Base-by-base conservation (phyloP, 64 coral and sea anemone genomes). In the Stichodactyla helianthus region DNA sequence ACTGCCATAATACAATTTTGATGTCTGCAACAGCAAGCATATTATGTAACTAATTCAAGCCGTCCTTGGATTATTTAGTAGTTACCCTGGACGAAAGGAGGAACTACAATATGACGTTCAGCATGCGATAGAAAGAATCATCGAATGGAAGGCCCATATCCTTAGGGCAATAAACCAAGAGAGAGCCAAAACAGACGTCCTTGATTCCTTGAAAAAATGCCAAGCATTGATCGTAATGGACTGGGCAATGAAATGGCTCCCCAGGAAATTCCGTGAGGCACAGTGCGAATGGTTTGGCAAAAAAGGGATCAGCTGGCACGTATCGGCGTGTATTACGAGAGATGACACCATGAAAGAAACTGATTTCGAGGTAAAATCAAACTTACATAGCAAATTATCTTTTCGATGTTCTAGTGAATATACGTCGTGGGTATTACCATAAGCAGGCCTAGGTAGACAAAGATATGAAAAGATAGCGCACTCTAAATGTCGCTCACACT, bases 281-380 rank as follows among this genome's bases (percentile, higher is more conserved):
- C 86, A 87, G 27, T 22, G 8, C 6, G 86, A 87, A 4, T 87
- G 86, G 86, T 70, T 87, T 31, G 86, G 64, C 5, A 87, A 87
- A 57, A 35, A 64, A 27, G 86, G 64, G 31, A 14, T 87, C 4
- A 77, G 65, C 54, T 87, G 86, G 86, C 86, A 87, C 28, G 55
- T 87, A 2, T 76, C 63, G 17, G 61, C 17, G 17, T 64, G 61
- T 7, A 64, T 64, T 5, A 20, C 61, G n/a, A 18, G 18, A 64
- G 61, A 16, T 16, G 12, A 11, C n/a, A 64, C 4, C 2, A 20
- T 5, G 5, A 64, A 20, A 64, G 61, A 64, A 64, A 64, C 3
- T 20, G 61, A 64, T 4, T 64, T 64, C 17, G 61, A 64, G 61
- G 61, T 57, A 57, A n/a, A n/a, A n/a, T n/a, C n/a, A n/a, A n/a